phyloP scores from a whole-genome alignment of 2,888 invertebrate genomes.

The Drosophila histrio region DNA sequence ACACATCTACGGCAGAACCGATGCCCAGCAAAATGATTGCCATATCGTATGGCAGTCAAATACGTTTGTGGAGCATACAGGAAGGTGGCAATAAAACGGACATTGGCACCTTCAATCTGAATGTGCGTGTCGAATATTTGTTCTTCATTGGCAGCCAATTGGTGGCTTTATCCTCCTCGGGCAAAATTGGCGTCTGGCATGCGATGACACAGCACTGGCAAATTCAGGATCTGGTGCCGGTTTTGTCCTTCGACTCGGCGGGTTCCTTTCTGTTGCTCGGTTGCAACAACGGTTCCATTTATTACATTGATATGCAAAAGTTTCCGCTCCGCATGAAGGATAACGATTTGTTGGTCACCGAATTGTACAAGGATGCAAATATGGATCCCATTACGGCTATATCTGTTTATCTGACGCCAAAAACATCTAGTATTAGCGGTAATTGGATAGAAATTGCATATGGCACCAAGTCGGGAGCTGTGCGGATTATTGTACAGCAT shows the following conservation, averaged over 20 bases:
- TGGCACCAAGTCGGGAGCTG: constrained; percentile 97
- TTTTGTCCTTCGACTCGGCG: constrained; percentile 98
- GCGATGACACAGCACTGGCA: constrained; percentile 99
- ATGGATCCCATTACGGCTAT: constrained; percentile 98
- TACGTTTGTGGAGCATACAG: constrained; percentile 91
- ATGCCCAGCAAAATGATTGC: constrained; percentile 91
- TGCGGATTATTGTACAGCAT: constrained; percentile 98
- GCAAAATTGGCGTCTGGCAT: constrained; percentile 99
- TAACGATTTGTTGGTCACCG: constrained; percentile 98
- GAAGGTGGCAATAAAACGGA: constrained; percentile 91
- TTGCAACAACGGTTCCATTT: constrained; percentile 97
- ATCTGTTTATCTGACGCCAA: constrained; percentile 99
- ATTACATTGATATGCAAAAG: constrained; percentile 99
- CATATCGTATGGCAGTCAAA: constrained; percentile 90
- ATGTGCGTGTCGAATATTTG: constrained; percentile 96
- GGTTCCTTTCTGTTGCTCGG: constrained; percentile 97
- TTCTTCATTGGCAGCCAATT: constrained; percentile 99
- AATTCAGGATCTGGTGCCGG: constrained; percentile 97
- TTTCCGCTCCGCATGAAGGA: constrained; percentile 99
- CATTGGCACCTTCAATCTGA: constrained; percentile 94
- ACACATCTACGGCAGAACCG: constrained; percentile 85
- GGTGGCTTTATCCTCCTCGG: constrained; percentile 96
- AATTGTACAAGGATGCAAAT: constrained; percentile 96
- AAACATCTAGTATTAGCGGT: constrained; percentile 98
- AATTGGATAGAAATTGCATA: constrained; percentile 99